Evolutionary conservation across 2,797 vertebrate species (phyloP).

Genomic region (Chanos chanos): DNA sequence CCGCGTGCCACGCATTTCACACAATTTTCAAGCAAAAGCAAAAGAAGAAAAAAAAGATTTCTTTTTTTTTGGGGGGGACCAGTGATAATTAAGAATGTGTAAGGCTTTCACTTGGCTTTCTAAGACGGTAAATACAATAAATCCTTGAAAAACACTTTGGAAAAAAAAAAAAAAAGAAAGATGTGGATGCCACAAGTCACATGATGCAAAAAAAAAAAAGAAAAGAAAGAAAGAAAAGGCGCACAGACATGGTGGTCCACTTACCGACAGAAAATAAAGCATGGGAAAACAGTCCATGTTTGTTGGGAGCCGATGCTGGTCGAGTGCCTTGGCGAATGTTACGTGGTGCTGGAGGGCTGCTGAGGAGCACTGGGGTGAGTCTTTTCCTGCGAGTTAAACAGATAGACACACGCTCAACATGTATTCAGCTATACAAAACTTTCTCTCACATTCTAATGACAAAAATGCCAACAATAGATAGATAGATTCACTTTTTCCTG

Average conservation of each 20-base stretch:
- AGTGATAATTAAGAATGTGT: constrained; percentile 4
- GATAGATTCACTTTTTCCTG: too few species aligned
- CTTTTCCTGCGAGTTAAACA: constrained; percentile 75
- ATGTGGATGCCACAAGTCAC: constrained; percentile 45
- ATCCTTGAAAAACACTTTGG: not conserved
- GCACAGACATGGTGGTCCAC: constrained; percentile 63
- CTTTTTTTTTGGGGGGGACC: not conserved
- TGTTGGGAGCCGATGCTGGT: constrained; percentile 86
- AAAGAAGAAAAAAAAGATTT: constrained; percentile 1
- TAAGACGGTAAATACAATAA: not conserved
- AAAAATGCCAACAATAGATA: too few species aligned
- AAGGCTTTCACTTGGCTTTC: constrained; percentile 14
- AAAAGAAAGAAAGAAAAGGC: constrained; percentile 5
- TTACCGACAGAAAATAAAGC: constrained; percentile 99
- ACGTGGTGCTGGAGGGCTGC: constrained; percentile 77
- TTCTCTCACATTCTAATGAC: too few species aligned
- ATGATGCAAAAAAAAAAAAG: constrained; percentile 44
- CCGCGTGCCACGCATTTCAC: constrained; percentile 46
- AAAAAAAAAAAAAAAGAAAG: not conserved
- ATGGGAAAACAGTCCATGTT: constrained; percentile 99
- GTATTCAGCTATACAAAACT: too few species aligned
- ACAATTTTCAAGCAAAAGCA: constrained; percentile 9
- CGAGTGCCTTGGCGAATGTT: constrained; percentile 83
- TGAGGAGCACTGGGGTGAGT: constrained; percentile 78
- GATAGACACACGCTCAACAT: too few species aligned